phyloP scores from a whole-genome alignment of 2,113 vertebrate genomes.

The Hyaena hyaena region DNA sequence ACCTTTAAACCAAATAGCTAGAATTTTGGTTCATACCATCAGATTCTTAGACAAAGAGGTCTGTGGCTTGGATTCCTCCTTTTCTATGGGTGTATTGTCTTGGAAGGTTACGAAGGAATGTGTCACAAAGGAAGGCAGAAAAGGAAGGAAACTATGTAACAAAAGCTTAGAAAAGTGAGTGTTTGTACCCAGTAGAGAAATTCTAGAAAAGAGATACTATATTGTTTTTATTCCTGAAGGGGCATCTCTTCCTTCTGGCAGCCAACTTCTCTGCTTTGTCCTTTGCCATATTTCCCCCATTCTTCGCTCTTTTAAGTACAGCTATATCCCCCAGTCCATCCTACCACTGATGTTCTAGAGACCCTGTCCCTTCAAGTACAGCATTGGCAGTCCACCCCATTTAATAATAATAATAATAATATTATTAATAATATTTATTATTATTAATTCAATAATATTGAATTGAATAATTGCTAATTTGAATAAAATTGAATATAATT shows the following conservation, averaged over 20 bases:
- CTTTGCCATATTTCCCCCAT: neutral
- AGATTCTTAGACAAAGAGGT: neutral
- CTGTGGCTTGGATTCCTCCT: neutral
- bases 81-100: neutral
- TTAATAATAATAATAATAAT: neutral
- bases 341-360: neutral
- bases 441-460: too few relatives aligned
- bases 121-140: neutral
- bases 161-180: neutral
- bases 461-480: too few relatives aligned
- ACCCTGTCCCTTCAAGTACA: neutral
- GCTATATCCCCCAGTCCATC: neutral
- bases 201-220: neutral
- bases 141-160: neutral
- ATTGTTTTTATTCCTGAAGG: neutral
- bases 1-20: neutral
- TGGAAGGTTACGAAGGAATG: slow-evolving; percentile 12
- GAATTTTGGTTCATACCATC: neutral
- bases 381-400: neutral
- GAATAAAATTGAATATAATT: too few relatives aligned
- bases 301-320: neutral
- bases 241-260: neutral
- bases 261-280: neutral
- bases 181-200: neutral
- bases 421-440: too few relatives aligned